Base-by-base conservation (phyloP, 2,113 vertebrate species). In the Cricetomys ansorgei region DNA sequence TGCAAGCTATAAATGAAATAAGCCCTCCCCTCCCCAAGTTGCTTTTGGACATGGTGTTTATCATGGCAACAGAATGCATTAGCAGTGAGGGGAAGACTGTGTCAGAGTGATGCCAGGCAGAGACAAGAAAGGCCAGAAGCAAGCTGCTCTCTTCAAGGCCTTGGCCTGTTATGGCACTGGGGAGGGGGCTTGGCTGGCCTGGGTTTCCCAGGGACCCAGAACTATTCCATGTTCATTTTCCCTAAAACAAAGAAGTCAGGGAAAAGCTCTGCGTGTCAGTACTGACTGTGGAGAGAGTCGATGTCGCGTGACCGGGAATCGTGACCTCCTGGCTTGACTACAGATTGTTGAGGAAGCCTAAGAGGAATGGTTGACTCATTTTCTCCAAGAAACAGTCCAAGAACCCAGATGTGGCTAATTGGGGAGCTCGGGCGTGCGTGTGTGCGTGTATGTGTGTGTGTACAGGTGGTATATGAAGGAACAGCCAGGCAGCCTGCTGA, bases 161-260 rank as follows among this genome's bases (percentile, higher is more conserved):
- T 91, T 73, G 50, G 81, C 53, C 50, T 43, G 13, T 48, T 7
- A 53, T 34, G 40, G 69, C 40, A 62, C 25, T 2, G 5, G 31
- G 27, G 67, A 89, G 7, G 40, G 25, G 67, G 12, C 45, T 67
- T 10, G 1, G 50, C 15, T 94, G 83, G 40, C 72, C 50, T 25
- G 27, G 76, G 31, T 89, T 40, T 89, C 94, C 83, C 88, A 92
- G 80, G 75, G 40, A 89, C 75, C 69, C 75, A 93, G 93, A 40
- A 84, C 53, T 29, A 19, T 83, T 96, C 91, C 79, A 43, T 85
- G 40, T 88, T 96, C 91, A 85, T 92, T 94, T 95, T 21, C 73
- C 43, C 87, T 93, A 72, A 92, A 97, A 95, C 91, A 94, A 96
- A 96, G 94, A 96, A 96, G 93, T 97, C 85, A 97, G 40, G 40